Evolutionary conservation across 2,888 invertebrate species (phyloP).

Genomic region (Pyrochroa serraticornis): DNA sequence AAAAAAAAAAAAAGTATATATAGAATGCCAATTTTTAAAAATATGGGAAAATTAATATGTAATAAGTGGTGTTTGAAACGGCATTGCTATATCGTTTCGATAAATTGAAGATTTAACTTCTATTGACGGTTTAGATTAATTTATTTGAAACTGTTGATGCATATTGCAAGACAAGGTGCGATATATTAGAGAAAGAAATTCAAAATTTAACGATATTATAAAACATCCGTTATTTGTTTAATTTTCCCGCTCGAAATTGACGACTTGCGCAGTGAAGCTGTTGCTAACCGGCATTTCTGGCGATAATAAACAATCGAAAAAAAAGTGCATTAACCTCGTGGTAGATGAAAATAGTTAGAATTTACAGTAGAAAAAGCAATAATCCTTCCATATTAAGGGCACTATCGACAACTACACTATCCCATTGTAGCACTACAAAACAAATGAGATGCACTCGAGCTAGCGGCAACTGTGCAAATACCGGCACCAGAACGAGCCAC

Average conservation of each 20-base stretch:
- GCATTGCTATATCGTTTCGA: too few species aligned
- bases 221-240: constrained; percentile 1
- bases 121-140: too few species aligned
- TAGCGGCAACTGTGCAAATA: constrained; percentile 1
- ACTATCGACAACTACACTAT: constrained; percentile 9
- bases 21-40: too few species aligned
- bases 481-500: not conserved
- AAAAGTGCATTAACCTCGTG: constrained; percentile 1
- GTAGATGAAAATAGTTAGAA: not conserved
- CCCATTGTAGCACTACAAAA: constrained; percentile 16
- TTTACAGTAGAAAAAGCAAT: too few species aligned
- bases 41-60: too few species aligned
- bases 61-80: too few species aligned
- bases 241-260: constrained; percentile 22
- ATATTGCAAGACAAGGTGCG: too few species aligned
- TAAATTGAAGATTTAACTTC: too few species aligned
- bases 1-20: too few species aligned
- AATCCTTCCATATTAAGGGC: not conserved
- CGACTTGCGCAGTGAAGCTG: constrained; percentile 15
- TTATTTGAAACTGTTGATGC: too few species aligned
- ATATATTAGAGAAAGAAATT: too few species aligned
- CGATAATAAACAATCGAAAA: constrained; percentile 15
- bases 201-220: not conserved
- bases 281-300: constrained; percentile 22
- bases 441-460: constrained; percentile 10